These are phyloP conservation scores for Lepus timidus DNA, from an alignment of 2,113 vertebrate genomes.

Conservation along the genomic window DNA sequence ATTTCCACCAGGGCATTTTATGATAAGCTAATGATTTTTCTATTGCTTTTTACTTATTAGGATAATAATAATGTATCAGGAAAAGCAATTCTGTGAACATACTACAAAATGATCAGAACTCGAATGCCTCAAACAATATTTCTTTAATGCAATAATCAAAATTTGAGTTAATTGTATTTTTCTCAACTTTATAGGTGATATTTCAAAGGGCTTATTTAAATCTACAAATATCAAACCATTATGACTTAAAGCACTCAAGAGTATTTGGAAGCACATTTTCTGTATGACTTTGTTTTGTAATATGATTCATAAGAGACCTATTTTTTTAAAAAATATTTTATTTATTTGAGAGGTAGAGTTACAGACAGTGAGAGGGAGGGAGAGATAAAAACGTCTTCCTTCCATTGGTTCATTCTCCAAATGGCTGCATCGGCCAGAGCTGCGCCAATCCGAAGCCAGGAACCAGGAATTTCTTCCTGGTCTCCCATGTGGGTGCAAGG, in stretches of 20 bases:
- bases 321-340: too few species aligned
- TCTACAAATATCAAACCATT: not conserved
- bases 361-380: too few species aligned
- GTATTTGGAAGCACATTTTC: conserved; percentile 1
- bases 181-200: not conserved
- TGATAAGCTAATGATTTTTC: conserved; percentile 64
- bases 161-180: not conserved
- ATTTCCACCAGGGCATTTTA: conserved; percentile 27
- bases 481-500: too few species aligned
- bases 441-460: too few species aligned
- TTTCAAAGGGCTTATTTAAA: conserved; percentile 27
- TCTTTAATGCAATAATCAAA: not conserved
- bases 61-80: conserved; percentile 36
- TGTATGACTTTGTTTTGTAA: not conserved
- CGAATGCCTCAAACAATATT: conserved; percentile 6
- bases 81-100: conserved; percentile 27
- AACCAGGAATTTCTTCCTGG: too few species aligned
- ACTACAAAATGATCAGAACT: not conserved
- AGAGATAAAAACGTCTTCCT: too few species aligned
- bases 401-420: too few species aligned
- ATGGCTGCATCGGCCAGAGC: too few species aligned
- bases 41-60: conserved; percentile 54
- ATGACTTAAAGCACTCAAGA: not conserved
- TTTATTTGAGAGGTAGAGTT: too few species aligned
- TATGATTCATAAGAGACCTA: not conserved